phyloP scores from a whole-genome alignment of 2,888 invertebrate genomes.

The Diaperis boleti region DNA sequence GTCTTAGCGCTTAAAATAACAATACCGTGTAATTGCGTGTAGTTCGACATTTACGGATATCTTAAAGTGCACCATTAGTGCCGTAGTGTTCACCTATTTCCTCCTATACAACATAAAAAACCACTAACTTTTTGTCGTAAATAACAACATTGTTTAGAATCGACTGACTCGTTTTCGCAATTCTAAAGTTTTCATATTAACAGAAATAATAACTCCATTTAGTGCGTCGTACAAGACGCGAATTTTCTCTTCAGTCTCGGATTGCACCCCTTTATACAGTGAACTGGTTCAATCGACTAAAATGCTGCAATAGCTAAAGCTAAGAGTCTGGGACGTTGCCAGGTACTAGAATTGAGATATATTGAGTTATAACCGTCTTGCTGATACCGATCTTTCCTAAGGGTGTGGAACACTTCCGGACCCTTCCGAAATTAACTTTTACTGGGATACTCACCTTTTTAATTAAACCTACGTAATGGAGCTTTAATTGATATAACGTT shows the following conservation, averaged over 20 bases:
- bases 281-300: conserved; percentile 26
- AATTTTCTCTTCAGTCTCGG: conserved; percentile 21
- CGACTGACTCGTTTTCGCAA: background rate
- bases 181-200: background rate
- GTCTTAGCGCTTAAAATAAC: no score
- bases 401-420: conserved; percentile 27
- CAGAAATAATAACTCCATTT: background rate
- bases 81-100: conserved; percentile 23
- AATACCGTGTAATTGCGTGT: no score
- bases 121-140: conserved; percentile 24
- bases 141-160: conserved; percentile 29
- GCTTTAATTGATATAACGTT: conserved; percentile 29
- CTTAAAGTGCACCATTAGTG: conserved; percentile 32
- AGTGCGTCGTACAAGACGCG: background rate
- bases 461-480: conserved; percentile 33
- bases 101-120: conserved; percentile 35
- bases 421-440: conserved; percentile 37
- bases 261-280: conserved; percentile 22
- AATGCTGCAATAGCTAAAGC: conserved; percentile 36
- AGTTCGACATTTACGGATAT: no score
- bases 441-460: conserved; percentile 26
- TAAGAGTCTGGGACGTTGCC: conserved; percentile 40
- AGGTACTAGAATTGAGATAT: conserved; percentile 42
- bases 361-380: conserved; percentile 44
- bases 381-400: conserved; percentile 40